Percentiles rank a stretch among this genome's conserved stretches.
Conservation (phyloP, 1,140 invertebrate genomes). For the Micrasema longulum region DNA sequence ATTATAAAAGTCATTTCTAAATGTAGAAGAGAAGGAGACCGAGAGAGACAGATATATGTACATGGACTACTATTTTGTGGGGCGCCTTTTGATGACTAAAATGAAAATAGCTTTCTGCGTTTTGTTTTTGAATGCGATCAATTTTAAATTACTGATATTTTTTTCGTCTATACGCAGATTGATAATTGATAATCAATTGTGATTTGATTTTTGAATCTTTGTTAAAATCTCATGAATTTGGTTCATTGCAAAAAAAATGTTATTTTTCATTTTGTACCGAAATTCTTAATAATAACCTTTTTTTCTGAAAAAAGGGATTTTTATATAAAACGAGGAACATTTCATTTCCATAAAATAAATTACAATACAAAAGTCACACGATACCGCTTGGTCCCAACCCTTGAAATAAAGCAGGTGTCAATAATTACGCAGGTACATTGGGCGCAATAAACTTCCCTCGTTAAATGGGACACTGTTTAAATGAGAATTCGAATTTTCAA, state of each 20-base stretch:
- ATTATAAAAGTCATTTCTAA: background rate
- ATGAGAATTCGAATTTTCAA: background rate
- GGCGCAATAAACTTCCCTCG: conserved; percentile 45
- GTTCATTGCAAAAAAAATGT: background rate
- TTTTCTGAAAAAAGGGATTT: background rate
- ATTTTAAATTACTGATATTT: no score
- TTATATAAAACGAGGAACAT: background rate
- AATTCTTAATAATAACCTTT: background rate
- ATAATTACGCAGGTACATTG: conserved; percentile 52
- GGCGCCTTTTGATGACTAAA: background rate
- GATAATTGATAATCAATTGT: no score
- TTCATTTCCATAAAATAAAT: background rate
- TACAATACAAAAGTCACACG: background rate
- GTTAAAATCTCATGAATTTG: background rate
- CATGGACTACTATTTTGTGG: background rate
- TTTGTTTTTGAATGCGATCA: background rate
- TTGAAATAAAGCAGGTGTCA: conserved; percentile 48
- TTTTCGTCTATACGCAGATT: no score
- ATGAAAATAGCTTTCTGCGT: background rate
- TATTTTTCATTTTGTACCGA: background rate
- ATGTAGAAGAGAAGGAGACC: background rate
- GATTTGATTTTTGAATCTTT: no score
- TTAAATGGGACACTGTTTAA: conserved; percentile 19
- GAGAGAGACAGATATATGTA: background rate
- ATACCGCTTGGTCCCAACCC: background rate